Conservation (phyloP, 1,140 invertebrate species). For the Mya arenaria region DNA sequence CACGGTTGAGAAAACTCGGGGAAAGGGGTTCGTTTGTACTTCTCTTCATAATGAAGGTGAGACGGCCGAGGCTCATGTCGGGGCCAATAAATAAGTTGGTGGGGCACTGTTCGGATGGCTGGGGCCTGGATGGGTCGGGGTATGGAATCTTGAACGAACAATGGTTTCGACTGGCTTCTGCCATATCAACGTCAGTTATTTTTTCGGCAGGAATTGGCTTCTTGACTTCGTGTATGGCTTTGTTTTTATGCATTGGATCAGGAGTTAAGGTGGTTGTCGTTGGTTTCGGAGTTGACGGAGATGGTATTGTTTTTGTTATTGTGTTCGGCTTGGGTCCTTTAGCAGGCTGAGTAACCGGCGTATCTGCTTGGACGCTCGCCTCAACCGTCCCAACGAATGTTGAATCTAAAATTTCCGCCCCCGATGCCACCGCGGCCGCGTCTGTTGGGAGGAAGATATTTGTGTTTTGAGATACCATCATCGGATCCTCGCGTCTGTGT, state of each 20-base stretch:
- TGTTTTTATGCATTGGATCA: too few relatives aligned
- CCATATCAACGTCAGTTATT: not conserved
- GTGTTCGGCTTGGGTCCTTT: too few relatives aligned
- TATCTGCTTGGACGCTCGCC: too few relatives aligned
- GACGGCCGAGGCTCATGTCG: not conserved
- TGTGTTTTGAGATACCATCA: not conserved
- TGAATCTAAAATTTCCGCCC: too few relatives aligned
- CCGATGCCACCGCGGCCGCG: too few relatives aligned
- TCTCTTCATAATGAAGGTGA: conserved; percentile 10
- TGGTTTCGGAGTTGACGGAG: too few relatives aligned
- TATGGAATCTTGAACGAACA: conserved; percentile 9
- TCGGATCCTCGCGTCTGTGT: not conserved
- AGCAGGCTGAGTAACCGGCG: too few relatives aligned
- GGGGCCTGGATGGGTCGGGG: not conserved
- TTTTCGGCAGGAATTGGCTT: not conserved
- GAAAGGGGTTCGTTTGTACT: not conserved
- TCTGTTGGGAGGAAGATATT: not conserved
- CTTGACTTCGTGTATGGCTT: not conserved
- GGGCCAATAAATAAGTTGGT: conserved; percentile 19
- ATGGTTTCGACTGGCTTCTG: conserved; percentile 3
- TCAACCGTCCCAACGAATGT: too few relatives aligned
- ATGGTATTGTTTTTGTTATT: too few relatives aligned
- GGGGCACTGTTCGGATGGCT: not conserved
- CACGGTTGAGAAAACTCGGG: not conserved
- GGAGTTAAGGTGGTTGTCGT: too few relatives aligned